Conservation (phyloP, 1,140 invertebrate genomes). For the Cydia splendana region DNA sequence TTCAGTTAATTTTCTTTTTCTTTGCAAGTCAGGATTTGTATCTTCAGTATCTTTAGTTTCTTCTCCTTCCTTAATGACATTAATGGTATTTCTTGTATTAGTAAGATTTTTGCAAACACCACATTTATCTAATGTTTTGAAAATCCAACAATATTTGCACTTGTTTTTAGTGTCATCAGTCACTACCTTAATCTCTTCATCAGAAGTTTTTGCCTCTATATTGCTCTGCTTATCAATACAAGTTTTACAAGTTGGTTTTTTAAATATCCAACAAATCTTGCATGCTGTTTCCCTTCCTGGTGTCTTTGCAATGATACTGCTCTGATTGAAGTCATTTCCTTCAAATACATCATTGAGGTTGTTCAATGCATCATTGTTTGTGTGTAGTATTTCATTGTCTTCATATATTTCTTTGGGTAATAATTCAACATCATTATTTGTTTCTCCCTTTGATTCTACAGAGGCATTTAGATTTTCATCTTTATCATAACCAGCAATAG, state of each 20-base stretch:
- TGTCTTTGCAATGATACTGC: background rate
- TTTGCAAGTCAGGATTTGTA: slow-evolving; percentile 2
- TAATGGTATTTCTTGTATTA: background rate
- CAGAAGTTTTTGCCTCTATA: background rate
- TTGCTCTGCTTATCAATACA: slow-evolving; percentile 36
- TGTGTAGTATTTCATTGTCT: background rate
- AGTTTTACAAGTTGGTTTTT: slow-evolving; percentile 43
- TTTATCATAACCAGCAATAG: background rate
- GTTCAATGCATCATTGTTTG: background rate
- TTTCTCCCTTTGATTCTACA: background rate
- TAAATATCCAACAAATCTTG: slow-evolving; percentile 60
- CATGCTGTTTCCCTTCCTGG: slow-evolving; percentile 37
- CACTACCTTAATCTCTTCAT: background rate
- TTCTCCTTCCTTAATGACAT: slow-evolving; percentile 14
- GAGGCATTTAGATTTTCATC: background rate
- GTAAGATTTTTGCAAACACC: slow-evolving; percentile 46
- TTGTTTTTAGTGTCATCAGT: background rate
- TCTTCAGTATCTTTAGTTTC: slow-evolving; percentile 9
- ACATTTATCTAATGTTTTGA: slow-evolving; percentile 47
- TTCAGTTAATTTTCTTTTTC: slow-evolving; percentile 25
- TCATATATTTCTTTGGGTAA: background rate
- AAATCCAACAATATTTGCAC: slow-evolving; percentile 59
- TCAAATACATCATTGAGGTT: background rate
- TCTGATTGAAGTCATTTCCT: background rate
- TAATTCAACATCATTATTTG: background rate